Evolutionary conservation across 2,888 invertebrate species (phyloP).

Genomic region (Craniophora ligustri): DNA sequence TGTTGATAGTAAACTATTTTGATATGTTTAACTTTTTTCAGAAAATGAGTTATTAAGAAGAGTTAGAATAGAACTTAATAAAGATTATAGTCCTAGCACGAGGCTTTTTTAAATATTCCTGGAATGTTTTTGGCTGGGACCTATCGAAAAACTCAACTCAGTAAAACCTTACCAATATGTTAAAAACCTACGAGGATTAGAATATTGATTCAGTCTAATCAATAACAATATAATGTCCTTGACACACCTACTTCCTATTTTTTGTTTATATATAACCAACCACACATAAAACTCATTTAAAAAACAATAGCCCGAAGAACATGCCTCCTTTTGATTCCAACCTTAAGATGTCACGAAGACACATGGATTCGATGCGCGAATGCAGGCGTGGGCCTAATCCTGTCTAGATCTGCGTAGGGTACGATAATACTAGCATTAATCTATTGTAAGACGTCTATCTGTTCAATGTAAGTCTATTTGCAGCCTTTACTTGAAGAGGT

Average conservation of each 20-base stretch:
- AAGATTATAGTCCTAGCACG: no score
- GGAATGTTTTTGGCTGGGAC: no score
- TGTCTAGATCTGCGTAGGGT: constrained; percentile 66
- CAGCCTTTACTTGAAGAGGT: constrained; percentile 24
- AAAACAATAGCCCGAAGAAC: constrained; percentile 27
- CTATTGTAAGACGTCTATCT: constrained; percentile 33
- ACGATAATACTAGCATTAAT: constrained; percentile 57
- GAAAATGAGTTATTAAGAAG: no score
- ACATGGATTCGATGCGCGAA: constrained; percentile 27
- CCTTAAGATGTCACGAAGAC: constrained; percentile 39
- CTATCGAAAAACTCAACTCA: no score
- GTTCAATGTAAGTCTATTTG: constrained; percentile 26
- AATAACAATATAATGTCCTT: neutral
- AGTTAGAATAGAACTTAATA: no score
- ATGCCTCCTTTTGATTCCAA: constrained; percentile 11
- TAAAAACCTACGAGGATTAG: no score
- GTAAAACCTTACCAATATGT: no score
- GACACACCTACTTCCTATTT: neutral
- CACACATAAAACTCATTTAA: neutral
- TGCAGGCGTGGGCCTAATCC: constrained; percentile 59
- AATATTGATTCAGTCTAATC: neutral
- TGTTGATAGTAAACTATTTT: constrained; percentile 13
- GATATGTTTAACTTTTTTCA: no score
- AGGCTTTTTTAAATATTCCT: no score
- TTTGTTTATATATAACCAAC: neutral